Conservation (phyloP, 2,888 invertebrate genomes). For the Mayetiola destructor region DNA sequence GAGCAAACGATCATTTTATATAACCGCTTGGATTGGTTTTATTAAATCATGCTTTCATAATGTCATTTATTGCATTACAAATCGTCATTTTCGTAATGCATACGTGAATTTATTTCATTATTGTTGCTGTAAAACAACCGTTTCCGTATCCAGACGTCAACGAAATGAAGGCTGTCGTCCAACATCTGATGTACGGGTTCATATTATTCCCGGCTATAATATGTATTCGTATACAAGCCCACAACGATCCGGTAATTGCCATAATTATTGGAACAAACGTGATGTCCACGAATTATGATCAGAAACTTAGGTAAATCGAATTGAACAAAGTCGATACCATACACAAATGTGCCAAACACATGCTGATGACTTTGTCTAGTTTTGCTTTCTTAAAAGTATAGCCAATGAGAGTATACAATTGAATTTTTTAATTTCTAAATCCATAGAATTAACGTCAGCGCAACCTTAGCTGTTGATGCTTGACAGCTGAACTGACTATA, state of each 20-base stretch:
- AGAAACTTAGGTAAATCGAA: slow-evolving; percentile 21
- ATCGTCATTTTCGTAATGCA: slow-evolving; percentile 53
- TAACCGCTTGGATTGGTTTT: slow-evolving; percentile 53
- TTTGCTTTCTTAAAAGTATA: too few species aligned
- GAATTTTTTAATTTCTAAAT: too few species aligned
- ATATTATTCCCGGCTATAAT: slow-evolving; percentile 56
- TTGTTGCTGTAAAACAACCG: slow-evolving; percentile 64
- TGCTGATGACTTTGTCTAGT: slow-evolving; percentile 1
- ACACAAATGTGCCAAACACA: not conserved
- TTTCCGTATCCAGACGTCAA: slow-evolving; percentile 48
- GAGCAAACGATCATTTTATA: slow-evolving; percentile 45
- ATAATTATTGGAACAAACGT: slow-evolving; percentile 24
- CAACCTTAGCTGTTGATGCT: too few species aligned
- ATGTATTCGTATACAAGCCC: slow-evolving; percentile 50
- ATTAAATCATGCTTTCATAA: slow-evolving; percentile 53
- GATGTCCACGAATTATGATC: slow-evolving; percentile 27
- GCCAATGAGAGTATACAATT: too few species aligned
- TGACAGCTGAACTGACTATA: too few species aligned
- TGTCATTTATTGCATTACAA: slow-evolving; percentile 48
- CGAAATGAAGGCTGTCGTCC: slow-evolving; percentile 38
- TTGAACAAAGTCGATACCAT: not conserved
- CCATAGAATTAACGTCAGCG: too few species aligned
- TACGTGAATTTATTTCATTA: slow-evolving; percentile 62
- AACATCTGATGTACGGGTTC: slow-evolving; percentile 49
- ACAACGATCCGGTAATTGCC: slow-evolving; percentile 33